A percentile compares a stretch with the other conserved stretches of the same genome.
These are phyloP conservation scores for Clupea harengus DNA, from an alignment of 2,113 vertebrate species.

Conservation along the genomic window DNA sequence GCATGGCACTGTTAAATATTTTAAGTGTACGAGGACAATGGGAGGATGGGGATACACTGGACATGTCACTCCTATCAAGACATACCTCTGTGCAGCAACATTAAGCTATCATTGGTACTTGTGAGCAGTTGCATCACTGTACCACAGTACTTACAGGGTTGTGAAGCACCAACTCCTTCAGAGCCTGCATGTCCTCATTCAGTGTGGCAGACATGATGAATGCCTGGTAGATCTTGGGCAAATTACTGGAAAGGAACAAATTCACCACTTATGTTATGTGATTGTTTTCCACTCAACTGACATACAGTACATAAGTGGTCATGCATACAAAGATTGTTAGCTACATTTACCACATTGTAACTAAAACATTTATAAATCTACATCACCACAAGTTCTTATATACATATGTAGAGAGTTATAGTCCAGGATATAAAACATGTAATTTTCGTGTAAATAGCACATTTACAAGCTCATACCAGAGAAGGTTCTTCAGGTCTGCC, in stretches of 20 bases:
- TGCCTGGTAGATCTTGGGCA: slow-evolving; percentile 92
- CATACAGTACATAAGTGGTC: background rate
- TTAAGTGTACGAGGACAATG: too few relatives aligned
- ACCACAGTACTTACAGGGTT: slow-evolving; percentile 78
- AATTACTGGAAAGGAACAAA: slow-evolving; percentile 69
- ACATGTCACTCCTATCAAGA: too few relatives aligned
- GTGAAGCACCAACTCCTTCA: slow-evolving; percentile 89
- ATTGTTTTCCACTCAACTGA: background rate
- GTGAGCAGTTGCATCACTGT: background rate
- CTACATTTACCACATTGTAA: too few relatives aligned
- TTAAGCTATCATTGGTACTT: background rate
- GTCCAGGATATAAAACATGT: too few relatives aligned
- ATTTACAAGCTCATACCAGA: slow-evolving; percentile 73
- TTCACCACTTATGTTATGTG: background rate
- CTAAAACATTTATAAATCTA: too few relatives aligned
- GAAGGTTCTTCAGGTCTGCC: slow-evolving; percentile 80
- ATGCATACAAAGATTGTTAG: too few relatives aligned
- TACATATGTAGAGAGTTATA: too few relatives aligned
- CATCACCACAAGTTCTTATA: too few relatives aligned
- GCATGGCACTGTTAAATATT: too few relatives aligned
- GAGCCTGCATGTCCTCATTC: slow-evolving; percentile 81
- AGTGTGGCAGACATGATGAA: slow-evolving; percentile 93
- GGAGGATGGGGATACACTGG: too few relatives aligned
- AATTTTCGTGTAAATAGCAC: background rate
- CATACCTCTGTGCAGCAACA: background rate